phyloP scores from a whole-genome alignment of 1,140 invertebrate species.

The Camponotus pennsylvanicus region DNA sequence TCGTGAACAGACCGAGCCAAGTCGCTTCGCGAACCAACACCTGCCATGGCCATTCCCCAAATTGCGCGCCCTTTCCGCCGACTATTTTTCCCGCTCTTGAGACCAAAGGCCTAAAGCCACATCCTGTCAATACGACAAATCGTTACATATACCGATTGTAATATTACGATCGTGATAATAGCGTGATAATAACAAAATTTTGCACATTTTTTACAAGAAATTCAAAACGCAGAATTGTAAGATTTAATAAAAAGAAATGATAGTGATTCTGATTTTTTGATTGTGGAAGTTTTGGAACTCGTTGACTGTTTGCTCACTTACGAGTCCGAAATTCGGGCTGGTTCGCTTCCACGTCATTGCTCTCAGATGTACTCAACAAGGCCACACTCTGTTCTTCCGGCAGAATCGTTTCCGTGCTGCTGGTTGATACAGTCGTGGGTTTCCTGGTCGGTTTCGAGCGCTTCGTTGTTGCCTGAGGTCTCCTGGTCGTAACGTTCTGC shows the following conservation, averaged over 20 bases:
- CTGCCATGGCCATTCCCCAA: constrained; percentile 97
- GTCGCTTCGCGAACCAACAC: constrained; percentile 96
- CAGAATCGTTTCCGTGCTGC: constrained; percentile 63
- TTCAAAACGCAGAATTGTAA: not conserved
- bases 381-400: constrained; percentile 61
- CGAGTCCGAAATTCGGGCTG: constrained; percentile 76
- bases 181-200: not conserved
- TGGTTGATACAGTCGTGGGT: constrained; percentile 73
- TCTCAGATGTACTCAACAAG: constrained; percentile 16
- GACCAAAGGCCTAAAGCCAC: constrained; percentile 93
- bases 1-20: constrained; percentile 97
- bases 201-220: not conserved
- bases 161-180: not conserved
- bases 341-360: constrained; percentile 47
- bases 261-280: constrained; percentile 14
- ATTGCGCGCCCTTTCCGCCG: constrained; percentile 94
- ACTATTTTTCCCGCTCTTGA: constrained; percentile 93
- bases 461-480: constrained; percentile 80
- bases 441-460: constrained; percentile 79
- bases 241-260: not conserved
- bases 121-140: constrained; percentile 88
- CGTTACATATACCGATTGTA: constrained; percentile 4
- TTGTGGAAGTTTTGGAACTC: constrained; percentile 23
- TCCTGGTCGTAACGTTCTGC: constrained; percentile 79
- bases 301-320: constrained; percentile 66